Evolutionary conservation across 2,888 invertebrate species (phyloP).

Genomic region (Leistus spinibarbis): DNA sequence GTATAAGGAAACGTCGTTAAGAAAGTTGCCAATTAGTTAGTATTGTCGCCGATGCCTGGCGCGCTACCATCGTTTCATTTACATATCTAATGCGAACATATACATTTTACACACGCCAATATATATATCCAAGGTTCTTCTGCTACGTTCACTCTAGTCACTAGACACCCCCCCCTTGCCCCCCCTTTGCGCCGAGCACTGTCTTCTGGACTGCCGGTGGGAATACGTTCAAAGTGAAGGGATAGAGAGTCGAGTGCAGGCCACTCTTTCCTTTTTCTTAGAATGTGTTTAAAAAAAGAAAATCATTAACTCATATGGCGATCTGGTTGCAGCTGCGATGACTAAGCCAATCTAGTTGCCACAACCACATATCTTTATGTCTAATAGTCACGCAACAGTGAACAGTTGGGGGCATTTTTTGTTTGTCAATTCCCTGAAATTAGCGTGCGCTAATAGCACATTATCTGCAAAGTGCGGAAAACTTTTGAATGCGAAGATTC

Average conservation of each 20-base stretch:
- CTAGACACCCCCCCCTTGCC: not conserved
- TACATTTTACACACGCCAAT: not conserved
- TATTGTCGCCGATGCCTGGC: conserved; percentile 52
- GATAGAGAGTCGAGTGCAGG: no score
- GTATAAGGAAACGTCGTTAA: conserved; percentile 60
- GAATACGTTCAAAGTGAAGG: not conserved
- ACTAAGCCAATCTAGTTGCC: no score
- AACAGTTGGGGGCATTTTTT: no score
- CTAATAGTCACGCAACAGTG: no score
- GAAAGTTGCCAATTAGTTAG: conserved; percentile 59
- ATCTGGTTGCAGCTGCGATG: no score
- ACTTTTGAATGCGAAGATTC: not conserved
- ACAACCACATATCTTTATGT: no score
- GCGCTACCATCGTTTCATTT: not conserved
- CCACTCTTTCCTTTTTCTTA: no score
- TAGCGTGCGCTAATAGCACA: not conserved
- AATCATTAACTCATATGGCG: no score
- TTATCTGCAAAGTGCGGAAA: not conserved
- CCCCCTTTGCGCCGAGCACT: not conserved
- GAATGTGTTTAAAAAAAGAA: no score
- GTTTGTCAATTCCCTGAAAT: not conserved
- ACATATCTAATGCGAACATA: conserved; percentile 2
- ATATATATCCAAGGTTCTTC: not conserved
- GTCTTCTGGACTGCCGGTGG: not conserved
- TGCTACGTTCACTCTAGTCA: not conserved